A percentile compares a stretch with the other conserved stretches of the same genome.
Conservation (phyloP, 2,113 vertebrate genomes). For the Pollachius pollachius region DNA sequence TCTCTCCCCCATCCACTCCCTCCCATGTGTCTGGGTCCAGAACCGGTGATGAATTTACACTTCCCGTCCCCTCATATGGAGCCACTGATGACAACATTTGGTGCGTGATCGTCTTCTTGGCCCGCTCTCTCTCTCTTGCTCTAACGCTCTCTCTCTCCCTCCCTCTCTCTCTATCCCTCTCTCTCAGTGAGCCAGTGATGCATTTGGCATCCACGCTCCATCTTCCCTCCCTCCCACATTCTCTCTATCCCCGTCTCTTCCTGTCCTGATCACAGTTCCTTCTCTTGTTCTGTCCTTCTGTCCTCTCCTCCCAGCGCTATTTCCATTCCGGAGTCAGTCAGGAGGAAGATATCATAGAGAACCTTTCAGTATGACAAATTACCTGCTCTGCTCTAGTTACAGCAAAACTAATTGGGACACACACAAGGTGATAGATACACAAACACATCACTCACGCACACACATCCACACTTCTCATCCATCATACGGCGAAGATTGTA, state of each 20-base stretch:
- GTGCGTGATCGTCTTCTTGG: slow-evolving; percentile 36
- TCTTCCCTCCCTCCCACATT: slow-evolving; percentile 14
- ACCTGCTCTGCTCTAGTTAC: no score
- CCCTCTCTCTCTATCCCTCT: no score
- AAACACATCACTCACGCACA: neutral
- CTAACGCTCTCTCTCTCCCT: no score
- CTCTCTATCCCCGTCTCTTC: slow-evolving; percentile 12
- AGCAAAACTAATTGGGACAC: neutral
- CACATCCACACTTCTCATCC: neutral
- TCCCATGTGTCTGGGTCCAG: slow-evolving; percentile 31
- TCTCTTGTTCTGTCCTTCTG: no score
- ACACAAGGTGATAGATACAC: neutral
- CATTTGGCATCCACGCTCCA: neutral
- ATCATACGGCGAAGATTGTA: neutral
- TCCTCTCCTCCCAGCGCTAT: no score
- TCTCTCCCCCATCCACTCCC: neutral
- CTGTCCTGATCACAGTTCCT: no score
- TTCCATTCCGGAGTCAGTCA: no score
- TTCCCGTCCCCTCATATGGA: slow-evolving; percentile 20
- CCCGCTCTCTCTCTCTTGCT: no score
- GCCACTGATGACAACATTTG: slow-evolving; percentile 40
- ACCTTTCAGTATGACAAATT: no score
- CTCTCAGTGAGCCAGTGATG: no score
- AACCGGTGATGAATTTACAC: slow-evolving; percentile 40
- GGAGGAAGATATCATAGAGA: no score